Evolutionary conservation across 2,888 invertebrate genomes (phyloP), one percentile per base, ranked within the genome.

Genomic region (Dicranocentrus wangi): DNA sequence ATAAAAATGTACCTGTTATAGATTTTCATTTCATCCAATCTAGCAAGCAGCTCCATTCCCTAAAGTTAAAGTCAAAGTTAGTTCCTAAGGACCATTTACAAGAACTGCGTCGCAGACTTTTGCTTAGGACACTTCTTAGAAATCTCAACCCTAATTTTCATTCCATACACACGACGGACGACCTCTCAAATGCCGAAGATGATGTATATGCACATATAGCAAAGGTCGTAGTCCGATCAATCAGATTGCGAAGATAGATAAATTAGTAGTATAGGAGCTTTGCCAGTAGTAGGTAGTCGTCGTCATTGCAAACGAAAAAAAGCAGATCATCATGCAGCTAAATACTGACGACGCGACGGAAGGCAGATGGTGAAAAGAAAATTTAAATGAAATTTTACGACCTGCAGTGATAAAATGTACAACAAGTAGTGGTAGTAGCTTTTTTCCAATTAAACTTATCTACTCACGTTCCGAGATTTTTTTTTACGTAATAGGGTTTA

Each of bases 191-290:
- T 60, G 60, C 60, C 28, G 25, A 7, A 13, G 28, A 21, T 23
- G 58, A 58, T 23, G 15, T 8, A n/a, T 13, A 43, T 43, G 43
- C 39, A 39, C 7, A n/a, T 3, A 8, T 58, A 32, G 10, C 47
- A 66, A 66, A 66, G 66, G 66, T 66, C 66, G 66, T 43, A 66
- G 66, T 43, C 66, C 66, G 19, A 65, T 43, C 42, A 61, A 19
- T 19, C 15, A 42, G 63, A 61, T 65, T 43, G 32, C 17, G 5
- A 61, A 39, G 61, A 61, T 1, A 61, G 61, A 39, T 39, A 39
- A 25, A 25, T 3, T 61, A 42, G 2, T 10, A 42, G 23, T 23
- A 21, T 42, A 23, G 51, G 19, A 51, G 51, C 17, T 51, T 19
- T 43, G 43, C 10, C n/a, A 43, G 13, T 43, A n/a, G 43, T 43